phyloP scores from a whole-genome alignment of 2,797 vertebrate species.

The Otolemur crassicaudatus region DNA sequence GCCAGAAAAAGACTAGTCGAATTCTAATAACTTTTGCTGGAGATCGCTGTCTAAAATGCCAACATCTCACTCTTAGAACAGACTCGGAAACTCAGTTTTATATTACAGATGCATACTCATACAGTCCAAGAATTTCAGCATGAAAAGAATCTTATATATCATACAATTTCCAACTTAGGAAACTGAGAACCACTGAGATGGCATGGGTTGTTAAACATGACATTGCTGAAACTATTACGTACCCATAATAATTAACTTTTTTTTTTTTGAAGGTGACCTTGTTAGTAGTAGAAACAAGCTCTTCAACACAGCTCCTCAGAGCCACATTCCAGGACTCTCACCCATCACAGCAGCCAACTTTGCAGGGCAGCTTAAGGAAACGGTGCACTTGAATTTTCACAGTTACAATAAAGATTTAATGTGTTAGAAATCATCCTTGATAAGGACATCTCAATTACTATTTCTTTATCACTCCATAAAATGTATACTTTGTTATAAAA shows the following conservation, averaged over 20 bases:
- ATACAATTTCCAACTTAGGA: not conserved
- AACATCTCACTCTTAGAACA: not conserved
- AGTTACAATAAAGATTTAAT: not conserved
- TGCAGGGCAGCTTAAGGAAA: not conserved
- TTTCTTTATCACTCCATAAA: conserved; percentile 13
- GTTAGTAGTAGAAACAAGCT: not conserved
- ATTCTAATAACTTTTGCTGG: not conserved
- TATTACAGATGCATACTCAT: not conserved
- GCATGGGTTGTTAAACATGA: not conserved
- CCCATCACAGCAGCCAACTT: not conserved
- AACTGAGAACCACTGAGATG: not conserved
- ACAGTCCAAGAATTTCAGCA: not conserved
- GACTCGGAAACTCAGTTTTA: not conserved
- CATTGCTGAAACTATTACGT: not conserved
- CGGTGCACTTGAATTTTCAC: not conserved
- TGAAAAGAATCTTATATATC: not conserved
- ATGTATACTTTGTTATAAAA: not conserved
- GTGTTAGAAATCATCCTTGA: not conserved
- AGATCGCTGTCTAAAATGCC: conserved; percentile 9
- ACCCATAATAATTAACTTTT: not conserved
- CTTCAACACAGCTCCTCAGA: not conserved
- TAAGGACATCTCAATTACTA: conserved; percentile 40
- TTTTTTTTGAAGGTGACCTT: not conserved
- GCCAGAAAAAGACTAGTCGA: not conserved
- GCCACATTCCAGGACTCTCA: not conserved